These are phyloP conservation scores for Sphaerophoria rueppellii DNA, from an alignment of 2,888 invertebrate species.

Conservation along the genomic window DNA sequence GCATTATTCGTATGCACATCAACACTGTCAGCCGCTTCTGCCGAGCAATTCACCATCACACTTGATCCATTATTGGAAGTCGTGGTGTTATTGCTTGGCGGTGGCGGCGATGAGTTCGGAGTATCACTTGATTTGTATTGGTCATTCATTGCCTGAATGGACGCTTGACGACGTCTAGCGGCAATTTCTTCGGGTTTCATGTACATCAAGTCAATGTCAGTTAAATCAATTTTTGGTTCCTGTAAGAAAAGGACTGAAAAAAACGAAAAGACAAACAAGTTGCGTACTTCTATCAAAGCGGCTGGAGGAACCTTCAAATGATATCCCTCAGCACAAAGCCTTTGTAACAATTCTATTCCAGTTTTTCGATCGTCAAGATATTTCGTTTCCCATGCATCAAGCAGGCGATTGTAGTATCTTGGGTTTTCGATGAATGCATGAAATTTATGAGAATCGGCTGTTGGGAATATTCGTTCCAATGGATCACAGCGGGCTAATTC, in stretches of 20 bases:
- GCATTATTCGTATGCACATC: neutral
- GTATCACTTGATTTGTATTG: slow-evolving; percentile 15
- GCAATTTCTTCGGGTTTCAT: slow-evolving; percentile 77
- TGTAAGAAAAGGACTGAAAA: slow-evolving; percentile 55
- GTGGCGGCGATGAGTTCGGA: neutral
- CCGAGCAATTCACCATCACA: slow-evolving; percentile 11
- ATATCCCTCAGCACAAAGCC: slow-evolving; percentile 87
- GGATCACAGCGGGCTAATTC: slow-evolving; percentile 87
- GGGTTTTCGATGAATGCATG: slow-evolving; percentile 91
- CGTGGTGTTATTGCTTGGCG: neutral
- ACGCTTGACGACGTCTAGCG: slow-evolving; percentile 27
- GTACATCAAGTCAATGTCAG: slow-evolving; percentile 80
- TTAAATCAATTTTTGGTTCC: slow-evolving; percentile 79
- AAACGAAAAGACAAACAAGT: slow-evolving; percentile 1
- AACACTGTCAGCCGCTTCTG: neutral
- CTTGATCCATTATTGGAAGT: slow-evolving; percentile 1
- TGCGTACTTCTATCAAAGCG: slow-evolving; percentile 78
- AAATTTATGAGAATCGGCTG: slow-evolving; percentile 88
- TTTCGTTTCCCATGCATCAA: slow-evolving; percentile 95
- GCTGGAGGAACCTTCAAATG: slow-evolving; percentile 87
- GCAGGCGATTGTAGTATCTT: slow-evolving; percentile 94
- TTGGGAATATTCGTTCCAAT: slow-evolving; percentile 94
- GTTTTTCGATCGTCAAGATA: slow-evolving; percentile 85
- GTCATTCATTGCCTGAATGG: neutral
- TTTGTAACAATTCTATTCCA: slow-evolving; percentile 85